Conservation (phyloP, 2,797 vertebrate species). For the Neosilurus hyrtlii region DNA sequence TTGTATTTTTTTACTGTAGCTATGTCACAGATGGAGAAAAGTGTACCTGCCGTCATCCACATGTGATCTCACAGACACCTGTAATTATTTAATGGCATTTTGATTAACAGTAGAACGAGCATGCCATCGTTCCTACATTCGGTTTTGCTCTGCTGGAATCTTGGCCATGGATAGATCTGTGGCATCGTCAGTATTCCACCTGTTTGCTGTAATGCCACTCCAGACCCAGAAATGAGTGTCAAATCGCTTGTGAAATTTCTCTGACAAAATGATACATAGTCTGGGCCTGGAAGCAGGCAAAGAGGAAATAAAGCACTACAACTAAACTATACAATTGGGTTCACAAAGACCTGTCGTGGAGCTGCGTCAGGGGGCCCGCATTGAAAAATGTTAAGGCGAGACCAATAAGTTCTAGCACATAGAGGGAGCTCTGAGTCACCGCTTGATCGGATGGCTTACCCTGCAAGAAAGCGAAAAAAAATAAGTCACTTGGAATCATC, state of each 20-base stretch:
- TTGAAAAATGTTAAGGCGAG: not conserved
- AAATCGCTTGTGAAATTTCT: constrained; percentile 3
- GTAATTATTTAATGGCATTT: not conserved
- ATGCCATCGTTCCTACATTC: not conserved
- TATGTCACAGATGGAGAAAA: not conserved
- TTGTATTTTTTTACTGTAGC: no score
- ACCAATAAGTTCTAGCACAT: not conserved
- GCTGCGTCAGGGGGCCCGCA: not conserved
- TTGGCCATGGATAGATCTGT: not conserved
- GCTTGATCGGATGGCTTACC: not conserved
- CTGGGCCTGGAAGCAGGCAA: not conserved
- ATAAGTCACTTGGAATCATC: not conserved
- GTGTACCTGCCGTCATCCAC: not conserved
- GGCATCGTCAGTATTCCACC: not conserved
- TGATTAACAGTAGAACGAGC: not conserved
- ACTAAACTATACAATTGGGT: not conserved
- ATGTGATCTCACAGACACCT: not conserved
- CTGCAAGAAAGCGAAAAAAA: not conserved
- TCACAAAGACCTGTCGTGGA: not conserved
- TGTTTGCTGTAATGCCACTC: not conserved
- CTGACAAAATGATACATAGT: not conserved
- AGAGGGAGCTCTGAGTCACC: not conserved
- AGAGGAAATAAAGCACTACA: not conserved
- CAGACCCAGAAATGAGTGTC: not conserved
- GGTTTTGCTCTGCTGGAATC: not conserved